Evolutionary conservation across 2,888 invertebrate genomes (phyloP), one percentile per base, ranked within the genome.

Genomic region (Trachelus tabidus): DNA sequence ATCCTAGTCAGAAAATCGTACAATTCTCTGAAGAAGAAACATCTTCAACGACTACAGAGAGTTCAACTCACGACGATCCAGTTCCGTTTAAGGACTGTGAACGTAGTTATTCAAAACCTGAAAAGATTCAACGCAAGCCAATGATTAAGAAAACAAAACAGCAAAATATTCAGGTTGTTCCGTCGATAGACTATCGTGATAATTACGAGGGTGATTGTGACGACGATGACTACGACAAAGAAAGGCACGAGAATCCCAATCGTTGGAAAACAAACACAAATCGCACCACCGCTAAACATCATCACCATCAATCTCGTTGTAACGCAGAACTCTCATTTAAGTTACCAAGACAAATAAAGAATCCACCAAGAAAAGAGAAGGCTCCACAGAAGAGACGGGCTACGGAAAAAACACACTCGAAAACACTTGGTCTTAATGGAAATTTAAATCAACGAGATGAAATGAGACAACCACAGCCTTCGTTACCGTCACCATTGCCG

Each of bases 41-140:
- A 2, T 95, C 95, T 12, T 95, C 95, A 0, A 95, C 95, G 3
- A 95, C 95, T 11, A 95, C 95, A 4, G 95, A 95, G 87, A 94
- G 95, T 84, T 95, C 95, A 73, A 93, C 93, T 84, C 93, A 94
- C 77, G 95, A 95, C 79, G 94, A 94, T 81, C 89, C 91, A 68
- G 90, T 83, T 15, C 81, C 83, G 12, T 84, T 92, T 77, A 92
- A 92, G 79, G 76, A 77, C 12, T 87, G 85, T 40, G 89, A 89
- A 71, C 87, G 85, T 68, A 68, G 84, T 11, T 89, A 88, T 77
- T 81, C 79, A 35, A 91, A 90, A 79, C 79, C 85, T 0, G 90
- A 90, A 40, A 90, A 90, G 80, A 69, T 85, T 73, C 89, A 88
- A 83, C 86, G 88, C 76, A 91, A 91, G 76, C 83, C 87, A 23